Evolutionary conservation across 2,113 vertebrate genomes (phyloP).

Genomic region (Oceanodroma tethys): DNA sequence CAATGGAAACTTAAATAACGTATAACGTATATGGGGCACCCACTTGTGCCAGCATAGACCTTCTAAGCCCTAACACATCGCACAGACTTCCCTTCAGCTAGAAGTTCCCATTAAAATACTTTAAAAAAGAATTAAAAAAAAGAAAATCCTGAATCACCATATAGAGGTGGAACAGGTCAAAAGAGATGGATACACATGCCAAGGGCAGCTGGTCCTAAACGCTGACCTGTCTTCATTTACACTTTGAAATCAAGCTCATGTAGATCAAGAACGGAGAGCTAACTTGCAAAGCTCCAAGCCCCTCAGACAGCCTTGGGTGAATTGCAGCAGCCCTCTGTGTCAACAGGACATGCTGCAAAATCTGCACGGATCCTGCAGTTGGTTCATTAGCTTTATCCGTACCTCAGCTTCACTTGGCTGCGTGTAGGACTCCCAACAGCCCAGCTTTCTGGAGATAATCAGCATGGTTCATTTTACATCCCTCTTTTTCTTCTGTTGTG

Average conservation of each 20-base stretch:
- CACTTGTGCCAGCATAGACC: slow-evolving; percentile 32
- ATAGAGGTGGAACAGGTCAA: neutral
- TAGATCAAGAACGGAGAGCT: neutral
- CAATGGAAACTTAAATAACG: slow-evolving; percentile 62
- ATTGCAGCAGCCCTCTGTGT: neutral
- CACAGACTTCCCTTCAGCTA: slow-evolving; percentile 16
- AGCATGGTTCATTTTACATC: neutral
- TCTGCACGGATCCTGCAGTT: neutral
- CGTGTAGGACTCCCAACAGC: fast-evolving
- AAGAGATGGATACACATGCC: neutral
- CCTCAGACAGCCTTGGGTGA: neutral
- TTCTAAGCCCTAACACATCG: slow-evolving; percentile 23
- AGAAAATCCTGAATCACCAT: neutral
- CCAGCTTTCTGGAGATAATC: neutral
- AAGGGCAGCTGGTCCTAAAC: neutral
- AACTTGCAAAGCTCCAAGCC: neutral
- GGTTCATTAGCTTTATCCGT: neutral
- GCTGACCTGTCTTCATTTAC: neutral
- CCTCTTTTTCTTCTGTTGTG: neutral
- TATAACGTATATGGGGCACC: slow-evolving; percentile 43
- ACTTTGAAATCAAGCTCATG: neutral
- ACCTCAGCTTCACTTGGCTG: neutral
- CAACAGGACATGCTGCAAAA: neutral
- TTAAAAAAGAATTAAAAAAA: neutral
- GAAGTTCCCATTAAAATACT: neutral